These are phyloP conservation scores for Tinea semifulvella DNA, from an alignment of 2,888 invertebrate species.

Conservation along the genomic window DNA sequence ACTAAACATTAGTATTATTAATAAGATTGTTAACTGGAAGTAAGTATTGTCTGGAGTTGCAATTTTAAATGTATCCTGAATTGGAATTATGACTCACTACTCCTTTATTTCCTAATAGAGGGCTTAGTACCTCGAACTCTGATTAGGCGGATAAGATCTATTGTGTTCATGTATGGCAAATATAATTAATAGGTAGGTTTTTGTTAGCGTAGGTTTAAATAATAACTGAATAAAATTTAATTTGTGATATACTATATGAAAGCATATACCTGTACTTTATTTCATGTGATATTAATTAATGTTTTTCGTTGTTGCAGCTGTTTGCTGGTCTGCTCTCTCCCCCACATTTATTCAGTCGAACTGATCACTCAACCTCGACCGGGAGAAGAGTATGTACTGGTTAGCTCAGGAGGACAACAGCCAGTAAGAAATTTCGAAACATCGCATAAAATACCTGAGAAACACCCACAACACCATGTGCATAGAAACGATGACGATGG, in stretches of 20 bases:
- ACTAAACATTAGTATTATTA: too few species aligned
- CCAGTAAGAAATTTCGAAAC: slow-evolving; percentile 70
- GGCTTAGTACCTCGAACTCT: background rate
- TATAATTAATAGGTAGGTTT: too few species aligned
- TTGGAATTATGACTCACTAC: slow-evolving; percentile 44
- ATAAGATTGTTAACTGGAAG: too few species aligned
- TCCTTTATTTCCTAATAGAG: slow-evolving; percentile 26
- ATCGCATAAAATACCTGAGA: slow-evolving; percentile 74
- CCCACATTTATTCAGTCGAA: slow-evolving; percentile 55
- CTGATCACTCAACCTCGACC: slow-evolving; percentile 71
- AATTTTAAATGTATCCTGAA: slow-evolving; percentile 40
- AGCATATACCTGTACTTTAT: too few species aligned
- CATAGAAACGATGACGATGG: slow-evolving; percentile 45
- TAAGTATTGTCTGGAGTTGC: background rate
- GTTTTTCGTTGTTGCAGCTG: slow-evolving; percentile 56
- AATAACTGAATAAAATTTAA: too few species aligned
- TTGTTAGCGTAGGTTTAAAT: too few species aligned
- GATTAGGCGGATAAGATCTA: background rate
- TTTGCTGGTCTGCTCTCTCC: slow-evolving; percentile 53
- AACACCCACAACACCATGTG: slow-evolving; percentile 44
- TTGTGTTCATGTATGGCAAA: too few species aligned
- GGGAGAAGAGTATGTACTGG: slow-evolving; percentile 73
- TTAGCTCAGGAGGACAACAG: slow-evolving; percentile 63
- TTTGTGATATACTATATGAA: too few species aligned
- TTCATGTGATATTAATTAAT: too few species aligned